Evolutionary conservation across 2,888 invertebrate species (phyloP), one percentile per base, ranked within the genome.

Genomic region (Brachyptera risi): DNA sequence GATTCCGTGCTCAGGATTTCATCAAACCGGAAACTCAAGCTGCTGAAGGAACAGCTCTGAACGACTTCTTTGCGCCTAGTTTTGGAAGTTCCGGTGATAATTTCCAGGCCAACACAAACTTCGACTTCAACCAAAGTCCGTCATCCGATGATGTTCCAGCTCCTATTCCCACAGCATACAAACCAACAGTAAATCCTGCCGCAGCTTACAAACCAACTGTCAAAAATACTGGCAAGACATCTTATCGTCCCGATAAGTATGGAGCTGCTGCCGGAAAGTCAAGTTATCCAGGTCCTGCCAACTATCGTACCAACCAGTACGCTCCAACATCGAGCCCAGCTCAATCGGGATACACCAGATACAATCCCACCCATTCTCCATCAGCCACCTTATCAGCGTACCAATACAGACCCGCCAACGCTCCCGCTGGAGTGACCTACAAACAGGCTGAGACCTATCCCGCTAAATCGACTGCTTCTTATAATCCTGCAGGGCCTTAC

Each of bases 1-100:
- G 68, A 15, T 73, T 73, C 56, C 67, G 67, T 31, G 69, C 72
- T 1, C 69, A 71, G 62, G 77, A 77, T 67, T 78, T 74, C 64
- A 73, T 74, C 11, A 56, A 58, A 13, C 40, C 47, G 23, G 59
- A 61, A 15, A 58, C 60, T 3, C 61, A 65, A 7, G 61, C 61
- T 11, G 44, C 17, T 21, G 44, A 44, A 11, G 44, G 44, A 19
- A 31, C 17, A 21, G 58, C 42, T 17, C 27, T 23, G 21, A 3
- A 31, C 2, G 59, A 31, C 15, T 51, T 42, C 19, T 64, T 40
- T 26, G 56, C 64, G 15, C 64, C 64, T 21, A 58, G 61, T 4
- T 61, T 59, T 31, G n/a, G 59, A 3, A 61, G 54, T 26, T 23
- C 19, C 11, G 44, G 19, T 17, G 44, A 44, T 11, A n/a, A n/a